Evolutionary conservation across 2,888 invertebrate species (phyloP).

Genomic region (Eilema caniola): DNA sequence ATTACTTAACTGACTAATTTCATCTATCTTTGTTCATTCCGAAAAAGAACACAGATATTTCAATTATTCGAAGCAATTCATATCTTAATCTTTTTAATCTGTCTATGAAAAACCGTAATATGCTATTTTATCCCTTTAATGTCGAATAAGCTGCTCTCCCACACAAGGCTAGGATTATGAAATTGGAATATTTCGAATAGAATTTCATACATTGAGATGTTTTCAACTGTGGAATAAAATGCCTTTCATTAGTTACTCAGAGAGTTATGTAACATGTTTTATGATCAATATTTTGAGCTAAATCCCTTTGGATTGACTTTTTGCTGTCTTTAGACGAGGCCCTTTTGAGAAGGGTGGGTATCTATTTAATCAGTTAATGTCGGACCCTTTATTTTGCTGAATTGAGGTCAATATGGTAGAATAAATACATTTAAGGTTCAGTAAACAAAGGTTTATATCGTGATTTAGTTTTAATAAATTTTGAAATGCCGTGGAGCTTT

Average conservation of each 20-base stretch:
- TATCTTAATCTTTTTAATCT: background rate
- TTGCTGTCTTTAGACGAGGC: constrained; percentile 58
- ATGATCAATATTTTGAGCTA: constrained; percentile 55
- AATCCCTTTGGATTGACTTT: constrained; percentile 54
- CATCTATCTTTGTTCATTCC: background rate
- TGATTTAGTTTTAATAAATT: constrained; percentile 30
- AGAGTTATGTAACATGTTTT: constrained; percentile 34
- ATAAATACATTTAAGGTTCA: constrained; percentile 35
- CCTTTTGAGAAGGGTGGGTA: constrained; percentile 65
- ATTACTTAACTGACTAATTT: no score
- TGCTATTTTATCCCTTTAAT: background rate
- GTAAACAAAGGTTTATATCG: constrained; percentile 26
- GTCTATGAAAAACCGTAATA: background rate
- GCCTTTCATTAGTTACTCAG: constrained; percentile 17
- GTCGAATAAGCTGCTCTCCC: background rate
- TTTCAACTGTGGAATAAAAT: constrained; percentile 9
- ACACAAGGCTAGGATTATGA: background rate
- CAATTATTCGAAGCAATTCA: background rate
- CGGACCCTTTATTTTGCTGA: constrained; percentile 60
- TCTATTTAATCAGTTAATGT: constrained; percentile 62
- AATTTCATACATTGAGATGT: background rate
- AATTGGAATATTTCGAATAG: background rate
- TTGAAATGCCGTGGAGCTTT: constrained; percentile 11
- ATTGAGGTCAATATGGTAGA: constrained; percentile 47
- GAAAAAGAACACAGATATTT: background rate